Base-by-base conservation (phyloP, 2,888 invertebrate genomes). In the Odontothrips loti region DNA sequence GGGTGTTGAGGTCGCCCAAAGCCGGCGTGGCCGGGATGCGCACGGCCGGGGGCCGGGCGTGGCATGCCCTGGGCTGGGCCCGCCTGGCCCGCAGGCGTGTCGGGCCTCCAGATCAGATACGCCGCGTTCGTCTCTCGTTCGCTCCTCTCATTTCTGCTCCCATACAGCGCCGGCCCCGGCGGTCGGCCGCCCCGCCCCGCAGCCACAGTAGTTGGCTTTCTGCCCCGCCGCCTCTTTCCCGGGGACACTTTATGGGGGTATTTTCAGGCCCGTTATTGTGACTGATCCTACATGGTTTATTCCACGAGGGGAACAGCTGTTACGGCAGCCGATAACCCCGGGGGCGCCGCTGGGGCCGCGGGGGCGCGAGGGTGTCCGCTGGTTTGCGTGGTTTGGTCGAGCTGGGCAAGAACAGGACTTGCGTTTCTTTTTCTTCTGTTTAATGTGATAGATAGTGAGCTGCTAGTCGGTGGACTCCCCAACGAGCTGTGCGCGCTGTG, bases 261-360 rank as follows among this genome's bases (percentile, higher is more conserved):
- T 68, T 23, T 23, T 11, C 68, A n/a, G n/a, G 68, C 23, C 68
- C 23, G 68, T 68, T 68, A 68, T 68, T 68, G 68, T 68, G 68
- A 68, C 68, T 68, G 68, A 68, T 68, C 68, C 68, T 68, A 68
- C 68, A 68, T 68, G 68, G 68, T 68, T 68, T 68, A 68, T 68
- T 68, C 68, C 68, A 23, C 63, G n/a, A n/a, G n/a, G 63, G 63
- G n/a, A 63, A 63, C 68, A 68, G 68, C 68, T 68, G 68, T 68
- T 68, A 68, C 11, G 68, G 23, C 68, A 20, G 11, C 23, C 23
- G 68, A n/a, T 23, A 4, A 11, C 23, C 68, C 23, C 68, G 68
- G 23, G 6, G 68, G 9, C 68, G 68, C 23, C 68, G 68, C 23
- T 43, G 15, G 58, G 20, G 58, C 20, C 58, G 34, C 34, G 6